Evolutionary conservation across 2,888 invertebrate genomes (phyloP).

Genomic region (Laspeyria flexula): DNA sequence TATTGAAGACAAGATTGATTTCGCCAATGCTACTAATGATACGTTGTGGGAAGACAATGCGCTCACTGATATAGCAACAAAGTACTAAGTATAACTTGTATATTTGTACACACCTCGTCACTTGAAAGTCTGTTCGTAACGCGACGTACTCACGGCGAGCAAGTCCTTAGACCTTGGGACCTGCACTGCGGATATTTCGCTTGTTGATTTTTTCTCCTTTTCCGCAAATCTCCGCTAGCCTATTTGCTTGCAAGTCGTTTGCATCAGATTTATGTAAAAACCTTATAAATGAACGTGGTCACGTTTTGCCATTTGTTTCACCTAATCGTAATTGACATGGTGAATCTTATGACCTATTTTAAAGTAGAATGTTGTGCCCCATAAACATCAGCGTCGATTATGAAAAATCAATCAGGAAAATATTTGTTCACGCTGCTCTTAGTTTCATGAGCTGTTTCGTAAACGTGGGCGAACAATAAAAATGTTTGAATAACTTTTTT

Average conservation of each 20-base stretch:
- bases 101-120: conserved; percentile 56
- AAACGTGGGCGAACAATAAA: conserved; percentile 13
- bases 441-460: conserved; percentile 10
- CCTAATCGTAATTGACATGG: conserved; percentile 19
- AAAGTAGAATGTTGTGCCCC: conserved; percentile 10
- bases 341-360: conserved; percentile 23
- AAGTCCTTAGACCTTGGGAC: conserved; percentile 76
- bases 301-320: conserved; percentile 50
- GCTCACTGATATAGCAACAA: conserved; percentile 35
- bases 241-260: conserved; percentile 48
- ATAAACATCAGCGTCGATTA: conserved; percentile 1
- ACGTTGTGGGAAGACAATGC: conserved; percentile 47
- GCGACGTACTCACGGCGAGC: conserved; percentile 73
- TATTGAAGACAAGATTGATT: conserved; percentile 1
- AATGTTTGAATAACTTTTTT: conserved; percentile 13
- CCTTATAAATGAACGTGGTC: conserved; percentile 37
- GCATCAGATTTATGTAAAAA: conserved; percentile 21
- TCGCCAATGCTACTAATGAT: conserved; percentile 24
- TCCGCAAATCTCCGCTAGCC: conserved; percentile 69
- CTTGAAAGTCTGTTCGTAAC: conserved; percentile 75
- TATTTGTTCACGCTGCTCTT: conserved; percentile 21
- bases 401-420: background rate
- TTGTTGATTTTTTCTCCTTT: conserved; percentile 72
- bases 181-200: conserved; percentile 74
- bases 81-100: conserved; percentile 50